These are phyloP conservation scores for Lithobates sylvaticus DNA, from an alignment of 2,797 vertebrate species.

Conservation along the genomic window DNA sequence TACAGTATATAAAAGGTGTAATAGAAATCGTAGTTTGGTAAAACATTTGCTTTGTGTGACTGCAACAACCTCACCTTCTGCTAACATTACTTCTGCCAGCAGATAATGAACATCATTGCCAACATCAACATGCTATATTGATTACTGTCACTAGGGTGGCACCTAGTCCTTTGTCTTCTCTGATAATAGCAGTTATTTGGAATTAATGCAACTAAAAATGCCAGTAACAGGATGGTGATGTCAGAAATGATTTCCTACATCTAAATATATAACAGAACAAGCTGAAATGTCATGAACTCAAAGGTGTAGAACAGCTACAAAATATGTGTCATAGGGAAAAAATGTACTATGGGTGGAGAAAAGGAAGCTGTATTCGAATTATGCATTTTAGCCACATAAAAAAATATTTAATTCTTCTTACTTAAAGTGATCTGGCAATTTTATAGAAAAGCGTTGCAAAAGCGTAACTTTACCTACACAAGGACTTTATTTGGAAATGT, in stretches of 20 bases:
- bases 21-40: neutral
- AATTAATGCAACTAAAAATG: neutral
- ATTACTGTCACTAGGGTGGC: neutral
- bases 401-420: no score
- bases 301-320: neutral
- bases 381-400: no score
- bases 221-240: slow-evolving; percentile 31
- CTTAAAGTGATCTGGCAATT: no score
- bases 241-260: slow-evolving; percentile 34
- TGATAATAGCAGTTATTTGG: slow-evolving; percentile 7
- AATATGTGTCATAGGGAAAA: neutral
- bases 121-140: neutral
- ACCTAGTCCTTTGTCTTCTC: neutral
- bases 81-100: neutral
- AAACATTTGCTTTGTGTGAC: neutral
- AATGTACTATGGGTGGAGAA: no score
- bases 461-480: no score
- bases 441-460: no score
- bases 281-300: slow-evolving; percentile 21
- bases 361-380: no score
- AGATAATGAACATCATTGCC: neutral
- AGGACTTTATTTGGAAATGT: no score
- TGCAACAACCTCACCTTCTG: neutral
- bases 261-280: slow-evolving; percentile 23
- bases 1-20: neutral